Percentiles rank a stretch among this genome's conserved stretches.
Evolutionary conservation across 2,888 invertebrate species (phyloP).

Genomic region (Luffia ferchaultella): DNA sequence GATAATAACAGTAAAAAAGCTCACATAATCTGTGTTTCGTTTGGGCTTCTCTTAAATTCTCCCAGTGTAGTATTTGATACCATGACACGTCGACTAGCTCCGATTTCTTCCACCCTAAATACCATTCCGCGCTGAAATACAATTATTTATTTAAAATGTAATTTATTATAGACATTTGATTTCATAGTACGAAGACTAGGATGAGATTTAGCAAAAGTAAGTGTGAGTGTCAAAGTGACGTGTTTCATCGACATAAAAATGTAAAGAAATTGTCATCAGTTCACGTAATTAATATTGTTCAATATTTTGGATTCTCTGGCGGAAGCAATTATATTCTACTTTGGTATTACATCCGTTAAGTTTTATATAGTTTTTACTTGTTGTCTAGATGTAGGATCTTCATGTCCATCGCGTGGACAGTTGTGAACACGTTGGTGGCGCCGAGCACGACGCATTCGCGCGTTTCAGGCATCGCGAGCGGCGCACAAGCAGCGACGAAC

Average conservation of each 20-base stretch:
- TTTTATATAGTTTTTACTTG: slow-evolving; percentile 82
- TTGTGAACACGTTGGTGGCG: slow-evolving; percentile 96
- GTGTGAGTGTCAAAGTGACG: background rate
- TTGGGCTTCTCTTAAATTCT: slow-evolving; percentile 93
- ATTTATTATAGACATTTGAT: background rate
- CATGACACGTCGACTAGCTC: slow-evolving; percentile 92
- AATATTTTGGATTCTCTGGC: no score
- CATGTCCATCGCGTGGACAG: slow-evolving; percentile 98
- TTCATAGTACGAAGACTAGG: background rate
- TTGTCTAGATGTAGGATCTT: slow-evolving; percentile 94
- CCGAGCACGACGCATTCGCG: slow-evolving; percentile 95
- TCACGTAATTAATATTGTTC: no score
- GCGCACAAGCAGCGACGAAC: slow-evolving; percentile 95
- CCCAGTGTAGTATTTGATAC: slow-evolving; percentile 97
- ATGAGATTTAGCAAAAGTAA: background rate
- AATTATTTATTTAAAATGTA: slow-evolving; percentile 5
- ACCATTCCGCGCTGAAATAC: slow-evolving; percentile 91
- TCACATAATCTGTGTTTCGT: slow-evolving; percentile 95
- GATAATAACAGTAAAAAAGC: slow-evolving; percentile 28
- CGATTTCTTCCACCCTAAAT: slow-evolving; percentile 90
- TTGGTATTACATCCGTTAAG: no score
- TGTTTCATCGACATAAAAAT: no score
- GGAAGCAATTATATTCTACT: no score
- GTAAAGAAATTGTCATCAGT: no score
- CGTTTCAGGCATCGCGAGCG: slow-evolving; percentile 97